A percentile compares a stretch with the other conserved stretches of the same genome.
These are phyloP conservation scores for Zaprionus camerounensis DNA, from an alignment of 1,140 invertebrate genomes.

Conservation along the genomic window DNA sequence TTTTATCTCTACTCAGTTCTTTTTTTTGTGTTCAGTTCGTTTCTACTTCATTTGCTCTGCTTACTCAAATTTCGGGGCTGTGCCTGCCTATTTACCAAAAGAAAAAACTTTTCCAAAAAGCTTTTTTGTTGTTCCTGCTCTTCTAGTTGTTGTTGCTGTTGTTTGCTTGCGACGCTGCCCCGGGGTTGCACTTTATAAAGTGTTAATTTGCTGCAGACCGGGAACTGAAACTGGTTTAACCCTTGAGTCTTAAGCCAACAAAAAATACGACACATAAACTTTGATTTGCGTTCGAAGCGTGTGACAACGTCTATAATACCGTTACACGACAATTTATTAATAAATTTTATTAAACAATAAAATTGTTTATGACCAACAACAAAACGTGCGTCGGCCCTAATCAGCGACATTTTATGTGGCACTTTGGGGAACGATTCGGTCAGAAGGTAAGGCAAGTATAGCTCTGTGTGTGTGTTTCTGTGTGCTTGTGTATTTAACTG, in stretches of 20 bases:
- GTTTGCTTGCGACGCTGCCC: constrained; percentile 45
- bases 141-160: constrained; percentile 35
- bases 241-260: constrained; percentile 40
- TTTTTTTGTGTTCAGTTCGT: constrained; percentile 46
- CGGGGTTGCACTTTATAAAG: constrained; percentile 78
- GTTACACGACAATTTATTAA: constrained; percentile 69
- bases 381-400: constrained; percentile 60
- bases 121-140: constrained; percentile 15
- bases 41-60: constrained; percentile 80
- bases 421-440: constrained; percentile 26
- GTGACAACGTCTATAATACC: constrained; percentile 52
- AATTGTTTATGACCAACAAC: constrained; percentile 59
- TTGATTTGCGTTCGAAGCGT: constrained; percentile 62
- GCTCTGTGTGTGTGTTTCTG: neutral
- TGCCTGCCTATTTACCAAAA: constrained; percentile 63
- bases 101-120: constrained; percentile 55
- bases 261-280: constrained; percentile 7
- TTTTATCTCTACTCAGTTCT: constrained; percentile 18
- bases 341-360: constrained; percentile 77
- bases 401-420: constrained; percentile 74
- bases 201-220: constrained; percentile 65
- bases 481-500: constrained; percentile 54
- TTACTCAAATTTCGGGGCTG: constrained; percentile 74
- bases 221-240: constrained; percentile 54
- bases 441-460: neutral